Conservation (phyloP, 1,140 invertebrate species). For the Neodiprion fabricii region DNA sequence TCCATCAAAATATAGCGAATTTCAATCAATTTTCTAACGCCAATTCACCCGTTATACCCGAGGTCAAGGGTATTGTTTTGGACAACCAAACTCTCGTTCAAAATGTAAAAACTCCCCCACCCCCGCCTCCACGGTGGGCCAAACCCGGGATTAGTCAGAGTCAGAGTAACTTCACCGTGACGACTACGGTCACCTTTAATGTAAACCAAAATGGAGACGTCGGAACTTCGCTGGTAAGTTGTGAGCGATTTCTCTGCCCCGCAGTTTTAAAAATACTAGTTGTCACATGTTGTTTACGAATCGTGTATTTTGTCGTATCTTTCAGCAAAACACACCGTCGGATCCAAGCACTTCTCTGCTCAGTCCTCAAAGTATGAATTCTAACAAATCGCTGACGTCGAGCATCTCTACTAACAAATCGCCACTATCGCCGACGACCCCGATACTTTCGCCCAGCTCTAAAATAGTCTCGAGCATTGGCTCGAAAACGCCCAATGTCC, state of each 20-base stretch:
- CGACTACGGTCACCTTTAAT: slow-evolving; percentile 82
- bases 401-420: slow-evolving; percentile 48
- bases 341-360: slow-evolving; percentile 48
- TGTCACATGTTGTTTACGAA: background rate
- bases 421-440: slow-evolving; percentile 44
- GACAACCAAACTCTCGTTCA: slow-evolving; percentile 38
- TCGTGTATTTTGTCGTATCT: slow-evolving; percentile 9
- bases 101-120: slow-evolving; percentile 68
- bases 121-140: slow-evolving; percentile 66
- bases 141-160: slow-evolving; percentile 60
- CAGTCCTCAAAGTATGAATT: slow-evolving; percentile 52
- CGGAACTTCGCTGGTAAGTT: slow-evolving; percentile 41
- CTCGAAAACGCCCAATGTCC: slow-evolving; percentile 42
- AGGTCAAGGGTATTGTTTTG: slow-evolving; percentile 37
- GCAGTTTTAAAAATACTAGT: background rate
- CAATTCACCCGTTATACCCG: slow-evolving; percentile 41
- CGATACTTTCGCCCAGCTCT: slow-evolving; percentile 46
- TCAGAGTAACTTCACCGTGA: slow-evolving; percentile 76
- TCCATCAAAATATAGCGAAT: slow-evolving; percentile 50
- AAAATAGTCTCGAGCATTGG: slow-evolving; percentile 43
- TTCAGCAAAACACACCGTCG: slow-evolving; percentile 50
- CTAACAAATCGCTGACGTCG: slow-evolving; percentile 51
- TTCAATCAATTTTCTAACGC: slow-evolving; percentile 46
- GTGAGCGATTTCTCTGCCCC: slow-evolving; percentile 11
- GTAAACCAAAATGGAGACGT: slow-evolving; percentile 63